A percentile compares a stretch with the other conserved stretches of the same genome.
phyloP scores from a whole-genome alignment of 2,113 vertebrate genomes.

The Rhynchopsitta pachyrhyncha region DNA sequence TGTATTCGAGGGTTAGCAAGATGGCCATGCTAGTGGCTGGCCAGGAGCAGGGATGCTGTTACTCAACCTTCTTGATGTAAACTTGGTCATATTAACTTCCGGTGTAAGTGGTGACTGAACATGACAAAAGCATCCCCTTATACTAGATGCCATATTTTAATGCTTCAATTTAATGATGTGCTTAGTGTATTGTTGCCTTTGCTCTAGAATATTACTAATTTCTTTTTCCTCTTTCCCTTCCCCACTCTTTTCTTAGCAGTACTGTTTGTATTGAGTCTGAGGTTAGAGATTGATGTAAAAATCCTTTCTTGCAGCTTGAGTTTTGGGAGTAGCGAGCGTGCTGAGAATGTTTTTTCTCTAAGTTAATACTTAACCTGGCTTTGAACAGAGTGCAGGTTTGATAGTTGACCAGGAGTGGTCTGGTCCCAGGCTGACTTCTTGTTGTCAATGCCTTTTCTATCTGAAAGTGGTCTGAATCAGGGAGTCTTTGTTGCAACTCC shows the following conservation, averaged over 20 bases:
- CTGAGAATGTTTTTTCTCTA: neutral
- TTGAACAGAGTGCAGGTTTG: neutral
- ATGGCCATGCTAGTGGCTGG: neutral
- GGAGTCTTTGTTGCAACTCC: neutral
- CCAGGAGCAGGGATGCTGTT: neutral
- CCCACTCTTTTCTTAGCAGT: neutral
- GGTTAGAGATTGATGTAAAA: neutral
- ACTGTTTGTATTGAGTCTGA: neutral
- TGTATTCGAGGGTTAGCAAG: neutral
- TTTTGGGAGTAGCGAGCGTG: neutral
- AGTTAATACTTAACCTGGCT: neutral
- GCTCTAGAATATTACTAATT: neutral
- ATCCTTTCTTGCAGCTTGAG: neutral
- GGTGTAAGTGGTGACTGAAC: neutral
- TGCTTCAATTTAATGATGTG: neutral
- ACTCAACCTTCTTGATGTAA: neutral
- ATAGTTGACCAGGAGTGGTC: neutral
- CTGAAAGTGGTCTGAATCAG: neutral
- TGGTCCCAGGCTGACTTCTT: neutral
- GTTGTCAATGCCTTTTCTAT: neutral
- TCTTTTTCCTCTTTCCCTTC: neutral
- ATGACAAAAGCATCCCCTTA: neutral
- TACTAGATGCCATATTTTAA: neutral
- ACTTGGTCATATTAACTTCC: neutral
- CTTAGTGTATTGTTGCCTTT: neutral